Base-by-base conservation (phyloP, 1,140 invertebrate genomes). In the Luehdorfia chinensis region DNA sequence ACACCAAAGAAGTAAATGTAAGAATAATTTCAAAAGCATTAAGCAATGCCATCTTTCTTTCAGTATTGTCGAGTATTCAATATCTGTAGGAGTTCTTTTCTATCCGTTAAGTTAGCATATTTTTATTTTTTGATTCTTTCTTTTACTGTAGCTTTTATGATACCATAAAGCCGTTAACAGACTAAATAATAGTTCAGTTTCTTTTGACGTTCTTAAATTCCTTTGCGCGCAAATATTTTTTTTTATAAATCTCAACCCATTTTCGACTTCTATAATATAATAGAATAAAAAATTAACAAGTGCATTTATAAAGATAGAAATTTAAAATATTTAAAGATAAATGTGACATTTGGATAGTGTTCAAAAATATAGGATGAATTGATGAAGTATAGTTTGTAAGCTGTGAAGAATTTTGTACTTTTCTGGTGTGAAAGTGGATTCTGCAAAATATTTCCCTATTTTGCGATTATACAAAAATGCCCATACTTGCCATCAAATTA, bases 281-380 rank as follows among this genome's bases (percentile, higher is more conserved):
- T 79, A 78, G 71, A 58, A 57, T 60, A 75, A 73, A 68, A 64
- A 52, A 63, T 67, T 60, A 70, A 74, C 64, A 85, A 85, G 78
- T 85, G 81, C 81, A 85, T 85, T 85, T 85, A 85, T 84, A 80
- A 80, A 74, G 44, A 80, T 81, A 80, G 74, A 77, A 65, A 75
- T 71, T 61, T 69, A 67, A 72, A 79, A 79, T 84, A 75, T 74
- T 77, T 76, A 77, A 74, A 66, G 37, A 70, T 79, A 74, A 63
- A 69, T 33, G 58, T 62, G 66, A 66, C 50, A 31, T 66, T 77
- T 67, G 70, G 52, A 75, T 79, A 79, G 78, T 80, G 70, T 80
- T 77, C 71, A 77, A 60, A 67, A 68, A 57, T 47, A 68, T 75
- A 77, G 70, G 54, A 64, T 62, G 59, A 69, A 64, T 61, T 71